phyloP scores from a whole-genome alignment of 2,797 vertebrate species.

The Morelia viridis region DNA sequence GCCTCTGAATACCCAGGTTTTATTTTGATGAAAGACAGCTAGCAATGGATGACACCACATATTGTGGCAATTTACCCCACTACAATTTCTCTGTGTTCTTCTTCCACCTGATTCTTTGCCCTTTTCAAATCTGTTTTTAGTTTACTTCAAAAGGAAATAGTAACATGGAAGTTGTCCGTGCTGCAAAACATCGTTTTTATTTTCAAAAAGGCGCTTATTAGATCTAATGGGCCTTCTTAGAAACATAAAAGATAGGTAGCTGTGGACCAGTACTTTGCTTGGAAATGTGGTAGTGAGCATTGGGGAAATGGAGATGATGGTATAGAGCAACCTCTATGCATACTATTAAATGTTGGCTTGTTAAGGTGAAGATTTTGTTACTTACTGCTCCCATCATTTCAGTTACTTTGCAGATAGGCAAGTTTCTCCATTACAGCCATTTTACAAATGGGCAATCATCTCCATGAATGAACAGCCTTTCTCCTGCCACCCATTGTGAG shows the following conservation, averaged over 20 bases:
- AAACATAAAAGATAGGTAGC: neutral
- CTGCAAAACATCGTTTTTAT: neutral
- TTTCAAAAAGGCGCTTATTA: neutral
- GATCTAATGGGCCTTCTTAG: neutral
- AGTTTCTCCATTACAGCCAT: too few relatives aligned
- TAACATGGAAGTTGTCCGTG: neutral
- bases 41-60: neutral
- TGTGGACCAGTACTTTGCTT: neutral
- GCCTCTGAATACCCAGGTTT: neutral
- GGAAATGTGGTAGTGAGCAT: neutral
- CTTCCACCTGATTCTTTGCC: neutral
- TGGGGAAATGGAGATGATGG: neutral
- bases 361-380: neutral
- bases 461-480: too few relatives aligned
- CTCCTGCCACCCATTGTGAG: too few relatives aligned
- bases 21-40: neutral
- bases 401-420: neutral
- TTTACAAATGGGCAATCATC: too few relatives aligned
- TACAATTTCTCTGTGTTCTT: neutral
- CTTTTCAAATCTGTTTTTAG: neutral
- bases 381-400: neutral
- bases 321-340: neutral
- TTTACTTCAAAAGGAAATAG: neutral
- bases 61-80: neutral
- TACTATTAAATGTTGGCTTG: neutral